Conservation (phyloP, 2,113 vertebrate species). For the Struthidea cinerea region DNA sequence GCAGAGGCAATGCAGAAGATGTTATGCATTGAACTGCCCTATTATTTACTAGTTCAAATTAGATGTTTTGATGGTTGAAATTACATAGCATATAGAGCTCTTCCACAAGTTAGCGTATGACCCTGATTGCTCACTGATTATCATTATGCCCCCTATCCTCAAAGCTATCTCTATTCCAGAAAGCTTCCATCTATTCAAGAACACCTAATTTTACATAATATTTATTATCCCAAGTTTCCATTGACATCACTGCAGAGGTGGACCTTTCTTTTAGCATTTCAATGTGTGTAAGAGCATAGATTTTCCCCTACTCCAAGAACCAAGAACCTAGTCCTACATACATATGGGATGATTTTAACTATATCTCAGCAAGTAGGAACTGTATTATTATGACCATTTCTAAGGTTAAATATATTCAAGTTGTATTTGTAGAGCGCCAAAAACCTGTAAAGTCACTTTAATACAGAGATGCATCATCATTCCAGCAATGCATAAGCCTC, state of each 20-base stretch:
- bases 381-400: neutral
- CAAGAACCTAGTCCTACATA: neutral
- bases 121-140: neutral
- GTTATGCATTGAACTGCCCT: neutral
- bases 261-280: neutral
- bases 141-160: neutral
- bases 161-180: neutral
- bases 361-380: neutral
- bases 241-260: neutral
- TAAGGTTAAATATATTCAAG: neutral
- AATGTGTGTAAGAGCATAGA: neutral
- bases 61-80: neutral
- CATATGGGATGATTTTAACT: neutral
- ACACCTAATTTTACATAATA: neutral
- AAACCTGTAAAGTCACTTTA: neutral
- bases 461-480: neutral
- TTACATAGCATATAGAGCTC: neutral
- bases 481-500: neutral
- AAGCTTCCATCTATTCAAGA: neutral
- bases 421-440: neutral
- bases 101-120: neutral
- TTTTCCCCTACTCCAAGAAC: neutral
- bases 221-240: neutral
- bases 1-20: neutral
- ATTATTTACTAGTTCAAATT: neutral